Percentiles rank a stretch among this genome's conserved stretches.
Conservation (phyloP, 2,888 invertebrate species). For the Luperina nickerlii region DNA sequence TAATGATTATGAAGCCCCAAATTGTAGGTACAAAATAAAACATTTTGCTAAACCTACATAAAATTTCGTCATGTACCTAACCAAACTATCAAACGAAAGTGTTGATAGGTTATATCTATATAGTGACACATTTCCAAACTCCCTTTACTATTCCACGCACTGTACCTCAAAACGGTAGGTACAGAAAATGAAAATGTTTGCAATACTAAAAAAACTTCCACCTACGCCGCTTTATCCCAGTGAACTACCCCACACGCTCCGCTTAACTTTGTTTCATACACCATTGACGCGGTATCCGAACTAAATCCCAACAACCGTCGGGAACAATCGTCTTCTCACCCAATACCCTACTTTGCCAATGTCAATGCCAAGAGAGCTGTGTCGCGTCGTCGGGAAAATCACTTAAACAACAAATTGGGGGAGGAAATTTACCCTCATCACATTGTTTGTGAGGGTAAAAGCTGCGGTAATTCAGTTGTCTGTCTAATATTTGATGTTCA, state of each 20-base stretch:
- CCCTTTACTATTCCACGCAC: neutral
- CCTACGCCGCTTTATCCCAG: slow-evolving; percentile 8
- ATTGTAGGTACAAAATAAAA: neutral
- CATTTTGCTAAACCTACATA: neutral
- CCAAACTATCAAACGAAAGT: neutral
- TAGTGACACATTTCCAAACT: neutral
- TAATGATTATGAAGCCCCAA: neutral
- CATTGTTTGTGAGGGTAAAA: slow-evolving; percentile 60
- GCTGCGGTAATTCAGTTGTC: slow-evolving; percentile 58
- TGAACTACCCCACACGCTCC: slow-evolving; percentile 23
- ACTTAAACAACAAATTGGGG: slow-evolving; percentile 58
- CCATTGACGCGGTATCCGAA: slow-evolving; percentile 44
- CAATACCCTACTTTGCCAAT: slow-evolving; percentile 59
- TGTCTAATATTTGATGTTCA: slow-evolving; percentile 39
- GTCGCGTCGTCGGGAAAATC: slow-evolving; percentile 58
- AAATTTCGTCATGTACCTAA: neutral
- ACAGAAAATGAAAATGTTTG: slow-evolving; percentile 19
- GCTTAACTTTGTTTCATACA: slow-evolving; percentile 51
- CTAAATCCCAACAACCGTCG: slow-evolving; percentile 32
- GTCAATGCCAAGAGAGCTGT: slow-evolving; percentile 67
- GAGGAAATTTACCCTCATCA: slow-evolving; percentile 62
- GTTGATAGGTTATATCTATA: neutral
- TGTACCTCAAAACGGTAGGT: neutral
- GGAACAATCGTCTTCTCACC: slow-evolving; percentile 54
- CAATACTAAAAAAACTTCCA: slow-evolving; percentile 4